Evolutionary conservation across 2,797 vertebrate species (phyloP), one percentile per base, ranked within the genome.

Genomic region (Pogoniulus pusillus): DNA sequence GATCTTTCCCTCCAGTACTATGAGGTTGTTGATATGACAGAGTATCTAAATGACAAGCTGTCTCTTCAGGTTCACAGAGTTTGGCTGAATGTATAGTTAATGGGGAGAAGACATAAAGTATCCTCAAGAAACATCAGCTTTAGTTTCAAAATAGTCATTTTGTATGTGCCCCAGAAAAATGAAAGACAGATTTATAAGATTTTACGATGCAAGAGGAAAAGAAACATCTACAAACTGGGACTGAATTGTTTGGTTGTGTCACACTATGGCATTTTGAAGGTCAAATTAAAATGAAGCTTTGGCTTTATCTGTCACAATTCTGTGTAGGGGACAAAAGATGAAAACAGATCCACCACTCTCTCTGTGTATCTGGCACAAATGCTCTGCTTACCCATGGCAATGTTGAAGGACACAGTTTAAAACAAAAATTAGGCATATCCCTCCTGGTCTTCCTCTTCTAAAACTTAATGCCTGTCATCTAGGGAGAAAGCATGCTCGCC

Each of bases 1-100:
- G 27, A 87, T 89, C 66, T 91, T 29, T 4, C 45, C 45, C 75
- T 47, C 45, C 49, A 83, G 81, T 77, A 72, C 30, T 68, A 2
- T 87, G n/a, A 90, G 53, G 43, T 66, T 82, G 37, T 81, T 94
- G 75, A 73, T 94, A 39, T 80, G 80, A 91, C 65, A 76, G 85
- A 93, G 19, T 78, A 80, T 75, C 55, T 93, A 95, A 94, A 89
- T 92, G 86, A 96, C 94, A 97, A 91, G 70, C 71, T 93, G 91
- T 93, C 95, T 81, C 70, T 87, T 95, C 11, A 57, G 7, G 17
- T 95, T 95, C 76, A 66, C 12, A 72, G 62, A 76, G 70, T 84
- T 89, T 87, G 51, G 19, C 30, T 80, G 60, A 84, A 87, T 84
- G 24, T 66, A n/a, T 13, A 57, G 57, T 91, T 88, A 92, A 82